Evolutionary conservation across 1,140 invertebrate species (phyloP).

Genomic region (Ericerus pela): DNA sequence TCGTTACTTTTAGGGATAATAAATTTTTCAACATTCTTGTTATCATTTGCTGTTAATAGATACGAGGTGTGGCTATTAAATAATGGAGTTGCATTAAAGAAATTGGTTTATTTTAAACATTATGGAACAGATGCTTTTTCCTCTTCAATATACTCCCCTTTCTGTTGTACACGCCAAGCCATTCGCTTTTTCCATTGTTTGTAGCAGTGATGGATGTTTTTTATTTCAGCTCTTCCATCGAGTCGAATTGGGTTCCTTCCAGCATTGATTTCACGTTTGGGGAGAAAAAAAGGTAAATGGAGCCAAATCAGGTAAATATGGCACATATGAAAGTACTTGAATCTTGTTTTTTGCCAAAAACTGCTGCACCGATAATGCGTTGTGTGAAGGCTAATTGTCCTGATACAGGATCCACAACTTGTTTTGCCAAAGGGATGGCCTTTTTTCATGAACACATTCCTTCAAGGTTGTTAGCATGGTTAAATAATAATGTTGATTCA

Average conservation of each 20-base stretch:
- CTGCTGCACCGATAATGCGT: slow-evolving; percentile 13
- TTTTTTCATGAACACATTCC: slow-evolving; percentile 16
- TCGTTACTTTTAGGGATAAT: no score
- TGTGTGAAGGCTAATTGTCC: slow-evolving; percentile 18
- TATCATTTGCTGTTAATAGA: no score
- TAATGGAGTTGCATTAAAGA: no score
- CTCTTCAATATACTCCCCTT: no score
- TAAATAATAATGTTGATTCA: slow-evolving; percentile 25
- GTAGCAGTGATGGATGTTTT: no score
- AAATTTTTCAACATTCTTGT: no score
- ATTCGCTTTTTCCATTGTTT: no score
- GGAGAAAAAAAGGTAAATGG: slow-evolving; percentile 23
- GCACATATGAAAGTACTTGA: slow-evolving; percentile 19
- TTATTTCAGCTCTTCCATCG: slow-evolving; percentile 7
- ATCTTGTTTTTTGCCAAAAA: slow-evolving; percentile 23
- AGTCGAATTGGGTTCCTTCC: slow-evolving; percentile 13
- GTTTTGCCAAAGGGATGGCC: slow-evolving; percentile 18
- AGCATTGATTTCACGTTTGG: slow-evolving; percentile 16
- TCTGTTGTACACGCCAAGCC: no score
- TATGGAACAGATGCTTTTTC: no score
- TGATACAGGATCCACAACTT: slow-evolving; percentile 16
- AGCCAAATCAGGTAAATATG: slow-evolving; percentile 22
- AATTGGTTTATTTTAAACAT: no score
- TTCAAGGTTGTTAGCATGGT: slow-evolving; percentile 23
- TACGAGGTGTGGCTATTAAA: no score